Percentiles rank a stretch among this genome's conserved stretches.
phyloP scores from a whole-genome alignment of 2,888 invertebrate species.

The Scaeva pyrastri region DNA sequence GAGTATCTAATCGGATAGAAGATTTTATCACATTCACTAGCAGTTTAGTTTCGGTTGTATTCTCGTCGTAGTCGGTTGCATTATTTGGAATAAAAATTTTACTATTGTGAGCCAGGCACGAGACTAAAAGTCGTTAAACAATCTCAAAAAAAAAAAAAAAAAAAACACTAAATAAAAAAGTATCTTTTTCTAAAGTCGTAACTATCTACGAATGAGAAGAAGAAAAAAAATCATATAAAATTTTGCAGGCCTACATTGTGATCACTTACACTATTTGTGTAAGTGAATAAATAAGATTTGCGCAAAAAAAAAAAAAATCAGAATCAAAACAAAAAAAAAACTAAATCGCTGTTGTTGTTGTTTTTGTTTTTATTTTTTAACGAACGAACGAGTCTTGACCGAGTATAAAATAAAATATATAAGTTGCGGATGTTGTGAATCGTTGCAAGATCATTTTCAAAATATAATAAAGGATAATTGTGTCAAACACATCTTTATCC shows the following conservation, averaged over 20 bases:
- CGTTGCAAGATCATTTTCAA: slow-evolving; percentile 6
- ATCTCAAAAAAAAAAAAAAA: slow-evolving; percentile 11
- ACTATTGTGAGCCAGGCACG: slow-evolving; percentile 42
- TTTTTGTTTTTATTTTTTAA: background rate
- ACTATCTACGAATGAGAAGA: background rate
- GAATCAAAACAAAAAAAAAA: slow-evolving; percentile 41
- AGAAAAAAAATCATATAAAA: background rate
- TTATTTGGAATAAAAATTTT: slow-evolving; percentile 17
- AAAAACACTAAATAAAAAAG: slow-evolving; percentile 2
- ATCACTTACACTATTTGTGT: slow-evolving; percentile 28
- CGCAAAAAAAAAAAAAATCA: background rate
- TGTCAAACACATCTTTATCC: slow-evolving; percentile 11
- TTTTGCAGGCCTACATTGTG: slow-evolving; percentile 14
- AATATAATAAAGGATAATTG: slow-evolving; percentile 35
- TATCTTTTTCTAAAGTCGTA: background rate
- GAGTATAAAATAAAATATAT: background rate
- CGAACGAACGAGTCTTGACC: slow-evolving; percentile 7
- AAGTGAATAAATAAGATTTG: slow-evolving; percentile 25
- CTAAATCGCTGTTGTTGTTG: slow-evolving; percentile 14
- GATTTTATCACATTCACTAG: slow-evolving; percentile 51
- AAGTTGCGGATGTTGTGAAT: slow-evolving; percentile 50
- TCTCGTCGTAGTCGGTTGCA: slow-evolving; percentile 70
- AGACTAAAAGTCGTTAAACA: slow-evolving; percentile 16
- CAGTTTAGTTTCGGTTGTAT: slow-evolving; percentile 70
- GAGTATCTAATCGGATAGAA: slow-evolving; percentile 63